Evolutionary conservation across 2,113 vertebrate genomes (phyloP).

Genomic region (Cnemophilus loriae): DNA sequence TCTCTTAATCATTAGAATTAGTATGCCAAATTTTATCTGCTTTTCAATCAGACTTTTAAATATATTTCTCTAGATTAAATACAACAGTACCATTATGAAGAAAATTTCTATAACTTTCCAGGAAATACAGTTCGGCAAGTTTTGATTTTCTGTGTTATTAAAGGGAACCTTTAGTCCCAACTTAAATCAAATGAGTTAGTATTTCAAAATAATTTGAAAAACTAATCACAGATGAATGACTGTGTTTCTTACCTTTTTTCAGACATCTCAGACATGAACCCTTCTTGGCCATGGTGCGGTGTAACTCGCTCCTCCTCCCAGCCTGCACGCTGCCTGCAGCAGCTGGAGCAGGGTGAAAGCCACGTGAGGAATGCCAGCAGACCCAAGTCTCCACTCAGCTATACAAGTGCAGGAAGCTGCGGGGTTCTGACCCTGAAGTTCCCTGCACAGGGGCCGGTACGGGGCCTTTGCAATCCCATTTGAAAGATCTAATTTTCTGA

Average conservation of each 20-base stretch:
- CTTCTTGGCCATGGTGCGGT: accelerated
- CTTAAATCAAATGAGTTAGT: background rate
- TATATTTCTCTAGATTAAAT: background rate
- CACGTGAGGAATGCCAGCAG: background rate
- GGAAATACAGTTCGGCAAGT: background rate
- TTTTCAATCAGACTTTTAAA: background rate
- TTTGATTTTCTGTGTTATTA: background rate
- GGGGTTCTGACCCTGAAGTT: background rate
- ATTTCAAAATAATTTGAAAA: background rate
- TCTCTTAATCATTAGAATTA: background rate
- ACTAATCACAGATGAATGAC: background rate
- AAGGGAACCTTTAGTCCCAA: background rate
- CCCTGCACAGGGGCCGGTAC: too few relatives aligned
- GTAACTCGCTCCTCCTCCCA: accelerated
- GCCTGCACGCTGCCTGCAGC: background rate
- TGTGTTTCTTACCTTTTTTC: background rate
- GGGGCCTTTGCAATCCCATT: background rate
- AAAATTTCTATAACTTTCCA: background rate
- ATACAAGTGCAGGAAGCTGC: background rate
- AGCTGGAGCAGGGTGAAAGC: background rate
- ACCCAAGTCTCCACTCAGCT: background rate
- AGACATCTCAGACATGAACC: background rate
- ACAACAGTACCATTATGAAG: background rate
- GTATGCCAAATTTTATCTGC: background rate
- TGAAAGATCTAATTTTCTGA: background rate